These are phyloP conservation scores for Henricia sp. DNA, from an alignment of 53 echinoderm and acorn worm species.

Conservation along the genomic window DNA sequence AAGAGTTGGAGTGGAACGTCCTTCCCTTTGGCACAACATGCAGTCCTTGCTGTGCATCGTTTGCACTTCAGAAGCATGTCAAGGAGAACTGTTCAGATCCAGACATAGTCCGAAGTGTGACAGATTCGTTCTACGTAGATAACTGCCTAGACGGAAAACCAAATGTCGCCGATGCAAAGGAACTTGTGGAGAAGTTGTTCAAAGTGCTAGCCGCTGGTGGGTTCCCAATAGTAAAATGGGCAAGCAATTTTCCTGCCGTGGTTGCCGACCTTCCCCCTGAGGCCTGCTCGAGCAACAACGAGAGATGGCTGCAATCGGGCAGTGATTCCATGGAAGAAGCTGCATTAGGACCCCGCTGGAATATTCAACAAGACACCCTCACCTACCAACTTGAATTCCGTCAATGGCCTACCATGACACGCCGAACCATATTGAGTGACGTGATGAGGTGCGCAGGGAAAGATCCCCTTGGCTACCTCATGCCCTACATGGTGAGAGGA, in stretches of 20 bases:
- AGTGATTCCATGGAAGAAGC: slow-evolving; percentile 13
- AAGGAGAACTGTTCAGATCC: slow-evolving; percentile 11
- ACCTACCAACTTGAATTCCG: slow-evolving; percentile 9
- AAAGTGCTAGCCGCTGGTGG: slow-evolving; percentile 8
- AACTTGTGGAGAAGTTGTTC: slow-evolving; percentile 1
- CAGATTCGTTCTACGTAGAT: slow-evolving; percentile 3
- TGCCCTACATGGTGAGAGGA: slow-evolving; percentile 49
- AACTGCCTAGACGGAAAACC: slow-evolving; percentile 19
- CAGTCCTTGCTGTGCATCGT: slow-evolving; percentile 53
- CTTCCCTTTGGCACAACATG: slow-evolving; percentile 64
- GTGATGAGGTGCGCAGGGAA: slow-evolving; percentile 28
- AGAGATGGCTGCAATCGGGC: not conserved
- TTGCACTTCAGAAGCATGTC: slow-evolving; percentile 48
- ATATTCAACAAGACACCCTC: not conserved
- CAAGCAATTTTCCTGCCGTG: slow-evolving; percentile 12
- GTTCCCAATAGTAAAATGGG: slow-evolving; percentile 56
- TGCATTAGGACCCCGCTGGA: slow-evolving; percentile 38
- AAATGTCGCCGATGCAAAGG: not conserved
- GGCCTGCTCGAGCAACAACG: not conserved
- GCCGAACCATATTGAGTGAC: slow-evolving; percentile 18
- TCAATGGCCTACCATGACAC: slow-evolving; percentile 19
- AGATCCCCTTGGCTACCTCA: slow-evolving; percentile 52
- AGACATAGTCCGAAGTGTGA: slow-evolving; percentile 11
- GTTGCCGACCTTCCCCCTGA: not conserved
- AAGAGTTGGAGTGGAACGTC: slow-evolving; percentile 49